Evolutionary conservation across 2,888 invertebrate genomes (phyloP), one percentile per base, ranked within the genome.

Genomic region (Pardosa pseudoannulata): DNA sequence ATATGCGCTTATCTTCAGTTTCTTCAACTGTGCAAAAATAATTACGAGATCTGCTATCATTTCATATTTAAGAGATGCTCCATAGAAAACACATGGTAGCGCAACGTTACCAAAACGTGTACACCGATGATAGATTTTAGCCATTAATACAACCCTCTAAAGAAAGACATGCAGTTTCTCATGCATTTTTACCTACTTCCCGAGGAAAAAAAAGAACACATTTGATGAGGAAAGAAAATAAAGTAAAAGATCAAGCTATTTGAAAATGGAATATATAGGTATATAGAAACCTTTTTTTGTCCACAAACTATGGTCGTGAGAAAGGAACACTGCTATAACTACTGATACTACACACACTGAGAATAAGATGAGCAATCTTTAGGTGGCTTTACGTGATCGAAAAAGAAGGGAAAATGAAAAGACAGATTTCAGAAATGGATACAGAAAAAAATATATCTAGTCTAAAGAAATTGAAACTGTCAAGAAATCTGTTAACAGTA

Each of bases 121-220:
- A 79, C 62, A 56, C 62, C 41, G 36, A 79, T 79, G 78, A 70
- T 62, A 32, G 78, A 79, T 46, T 71, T 64, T 11, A 16, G 29
- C 50, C 72, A 73, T 80, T 80, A 80, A 80, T 80, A 65, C 67
- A 67, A 29, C 67, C 50, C 41, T 23, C 56, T 76, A 31, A 67
- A 67, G 41, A 36, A 71, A 56, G 31, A 32, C 28, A 50, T n/a
- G 28, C 7, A 11, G 5, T 1, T 71, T 64, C 71, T 41, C 41
- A n/a, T 41, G 19, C 62, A 28, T 6, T 71, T 71, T 62, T 31
- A 71, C 56, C 79, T 79, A 23, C 62, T 62, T n/a, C 28, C 11
- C 23, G 23, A n/a, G 11, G 23, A 27, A 32, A 13, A 29, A 27
- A 46, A 36, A 28, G 32, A 67, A 70, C 27, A n/a, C 67, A 67